Conservation (phyloP, 1,140 invertebrate genomes). For the Tetranychus cinnabarinus region DNA sequence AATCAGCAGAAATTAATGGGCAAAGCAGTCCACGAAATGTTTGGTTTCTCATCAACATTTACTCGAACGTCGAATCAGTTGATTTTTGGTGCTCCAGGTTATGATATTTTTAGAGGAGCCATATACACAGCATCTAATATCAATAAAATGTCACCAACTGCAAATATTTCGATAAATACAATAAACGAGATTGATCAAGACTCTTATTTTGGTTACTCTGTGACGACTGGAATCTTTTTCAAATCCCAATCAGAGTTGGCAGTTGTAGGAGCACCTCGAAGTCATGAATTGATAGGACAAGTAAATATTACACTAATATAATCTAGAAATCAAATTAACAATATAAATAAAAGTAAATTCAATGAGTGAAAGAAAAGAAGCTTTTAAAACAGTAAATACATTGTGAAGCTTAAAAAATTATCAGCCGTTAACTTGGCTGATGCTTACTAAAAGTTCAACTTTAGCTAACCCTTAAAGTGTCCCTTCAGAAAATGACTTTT, state of each 20-base stretch:
- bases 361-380: too few species aligned
- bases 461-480: too few species aligned
- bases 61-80: background rate
- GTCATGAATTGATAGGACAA: background rate
- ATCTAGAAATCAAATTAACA: background rate
- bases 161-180: background rate
- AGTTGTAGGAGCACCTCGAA: background rate
- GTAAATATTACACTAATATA: background rate
- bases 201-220: background rate
- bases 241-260: background rate
- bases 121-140: background rate
- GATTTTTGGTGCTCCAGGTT: background rate
- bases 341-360: background rate
- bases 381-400: too few species aligned
- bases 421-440: too few species aligned
- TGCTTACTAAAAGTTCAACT: too few species aligned
- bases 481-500: too few species aligned
- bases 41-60: too few species aligned
- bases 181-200: background rate
- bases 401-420: too few species aligned
- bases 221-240: background rate
- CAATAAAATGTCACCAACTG: background rate
- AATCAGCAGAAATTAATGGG: too few species aligned
- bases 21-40: too few species aligned
- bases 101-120: background rate